Conservation (phyloP, 2,113 vertebrate species). For the Cygnus atratus region DNA sequence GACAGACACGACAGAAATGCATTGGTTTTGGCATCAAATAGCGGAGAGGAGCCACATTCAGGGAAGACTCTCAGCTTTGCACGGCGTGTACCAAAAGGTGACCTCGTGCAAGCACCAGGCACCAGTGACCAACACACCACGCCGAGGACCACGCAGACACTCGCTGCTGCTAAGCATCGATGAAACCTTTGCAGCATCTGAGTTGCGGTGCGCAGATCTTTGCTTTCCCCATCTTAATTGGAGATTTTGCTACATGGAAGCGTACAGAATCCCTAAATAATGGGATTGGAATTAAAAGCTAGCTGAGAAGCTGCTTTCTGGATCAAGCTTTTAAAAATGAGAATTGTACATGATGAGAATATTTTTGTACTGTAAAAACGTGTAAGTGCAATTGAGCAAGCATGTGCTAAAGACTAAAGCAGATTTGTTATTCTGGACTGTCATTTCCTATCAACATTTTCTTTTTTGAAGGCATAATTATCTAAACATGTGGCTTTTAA, state of each 20-base stretch:
- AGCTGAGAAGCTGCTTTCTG: neutral
- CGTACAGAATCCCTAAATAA: neutral
- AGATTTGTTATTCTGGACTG: slow-evolving; percentile 52
- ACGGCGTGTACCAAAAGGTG: fast-evolving
- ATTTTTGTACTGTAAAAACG: neutral
- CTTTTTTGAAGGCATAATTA: slow-evolving; percentile 55
- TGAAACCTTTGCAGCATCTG: neutral
- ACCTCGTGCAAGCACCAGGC: neutral
- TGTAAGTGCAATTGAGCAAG: neutral
- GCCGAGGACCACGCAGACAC: fast-evolving
- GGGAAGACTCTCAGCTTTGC: neutral
- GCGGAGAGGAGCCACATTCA: neutral
- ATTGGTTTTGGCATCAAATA: neutral
- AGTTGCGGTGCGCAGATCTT: neutral
- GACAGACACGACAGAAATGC: neutral
- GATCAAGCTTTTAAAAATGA: neutral
- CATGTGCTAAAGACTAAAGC: neutral
- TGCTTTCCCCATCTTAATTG: neutral
- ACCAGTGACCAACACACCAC: fast-evolving
- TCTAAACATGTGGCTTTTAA: slow-evolving; percentile 51
- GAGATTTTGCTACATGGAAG: neutral
- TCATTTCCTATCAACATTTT: slow-evolving; percentile 1
- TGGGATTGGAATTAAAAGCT: fast-evolving
- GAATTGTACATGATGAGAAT: fast-evolving
- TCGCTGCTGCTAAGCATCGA: neutral